These are phyloP conservation scores for Xylocopa sonorina DNA, from an alignment of 1,140 invertebrate species.

Conservation along the genomic window DNA sequence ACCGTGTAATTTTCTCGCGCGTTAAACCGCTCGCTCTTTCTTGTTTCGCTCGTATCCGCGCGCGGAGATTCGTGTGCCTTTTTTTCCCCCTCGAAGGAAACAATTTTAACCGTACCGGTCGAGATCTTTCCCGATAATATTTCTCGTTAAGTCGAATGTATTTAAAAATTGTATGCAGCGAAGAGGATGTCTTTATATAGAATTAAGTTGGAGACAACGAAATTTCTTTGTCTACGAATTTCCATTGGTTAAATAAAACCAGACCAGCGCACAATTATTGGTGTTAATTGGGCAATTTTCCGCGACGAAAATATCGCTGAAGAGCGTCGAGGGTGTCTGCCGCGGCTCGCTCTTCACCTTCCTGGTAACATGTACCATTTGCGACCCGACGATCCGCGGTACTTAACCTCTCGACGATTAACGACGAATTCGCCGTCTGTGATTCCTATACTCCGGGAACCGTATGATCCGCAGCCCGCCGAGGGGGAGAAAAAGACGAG, in stretches of 20 bases:
- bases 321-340: not conserved
- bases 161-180: no score
- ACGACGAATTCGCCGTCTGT: conserved; percentile 52
- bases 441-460: not conserved
- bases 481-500: not conserved
- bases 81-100: no score
- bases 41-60: not conserved
- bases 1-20: conserved; percentile 58
- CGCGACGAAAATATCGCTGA: not conserved
- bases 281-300: no score
- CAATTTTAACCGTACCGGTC: no score
- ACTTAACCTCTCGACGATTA: conserved; percentile 56
- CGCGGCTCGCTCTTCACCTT: not conserved
- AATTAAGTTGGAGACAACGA: no score
- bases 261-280: no score
- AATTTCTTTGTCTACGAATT: no score
- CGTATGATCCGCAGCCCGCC: not conserved
- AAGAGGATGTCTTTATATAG: no score
- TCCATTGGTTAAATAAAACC: no score
- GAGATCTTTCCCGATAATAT: not conserved
- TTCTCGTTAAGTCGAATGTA: no score
- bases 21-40: not conserved
- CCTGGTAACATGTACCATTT: conserved; percentile 1
- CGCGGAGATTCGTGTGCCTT: not conserved
- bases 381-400: conserved; percentile 33